Percentiles rank a stretch among this genome's conserved stretches.
Evolutionary conservation across 1,140 invertebrate genomes (phyloP).

Genomic region (Apis cerana): DNA sequence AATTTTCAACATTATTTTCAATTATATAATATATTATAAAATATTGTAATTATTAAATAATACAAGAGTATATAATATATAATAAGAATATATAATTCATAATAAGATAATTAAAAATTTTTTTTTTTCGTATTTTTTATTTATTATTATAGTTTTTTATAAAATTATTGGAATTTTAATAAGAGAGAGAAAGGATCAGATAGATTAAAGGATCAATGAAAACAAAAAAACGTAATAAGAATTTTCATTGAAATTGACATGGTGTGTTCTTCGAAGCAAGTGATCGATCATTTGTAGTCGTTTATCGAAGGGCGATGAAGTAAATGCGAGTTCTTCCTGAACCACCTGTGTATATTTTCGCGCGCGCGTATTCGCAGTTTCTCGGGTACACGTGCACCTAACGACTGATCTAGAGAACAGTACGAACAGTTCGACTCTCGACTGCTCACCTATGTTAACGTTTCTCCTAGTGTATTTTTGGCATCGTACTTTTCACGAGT

Average conservation of each 20-base stretch:
- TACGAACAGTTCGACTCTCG: slow-evolving; percentile 11
- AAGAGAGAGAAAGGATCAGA: background rate
- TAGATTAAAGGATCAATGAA: too few species aligned
- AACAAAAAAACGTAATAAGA: background rate
- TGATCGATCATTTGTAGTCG: slow-evolving; percentile 47
- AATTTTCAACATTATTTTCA: background rate
- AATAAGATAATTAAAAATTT: background rate
- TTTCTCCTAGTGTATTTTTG: slow-evolving; percentile 49
- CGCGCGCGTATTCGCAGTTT: slow-evolving; percentile 12
- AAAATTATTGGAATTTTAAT: background rate
- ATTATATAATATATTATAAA: background rate
- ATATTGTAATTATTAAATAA: too few species aligned
- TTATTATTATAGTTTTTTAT: background rate
- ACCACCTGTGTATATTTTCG: slow-evolving; percentile 52
- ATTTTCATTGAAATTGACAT: background rate
- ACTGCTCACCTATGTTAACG: slow-evolving; percentile 12
- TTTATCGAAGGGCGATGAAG: slow-evolving; percentile 23
- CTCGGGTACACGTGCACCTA: slow-evolving; percentile 49
- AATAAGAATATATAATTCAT: too few species aligned
- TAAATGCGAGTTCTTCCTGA: slow-evolving; percentile 35
- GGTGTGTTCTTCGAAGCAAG: background rate
- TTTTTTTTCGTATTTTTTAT: background rate
- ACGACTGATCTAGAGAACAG: background rate
- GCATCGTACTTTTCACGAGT: slow-evolving; percentile 17
- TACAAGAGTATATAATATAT: background rate